These are phyloP conservation scores for Campylorhamphus procurvoides DNA, from an alignment of 2,113 vertebrate species.

Conservation along the genomic window DNA sequence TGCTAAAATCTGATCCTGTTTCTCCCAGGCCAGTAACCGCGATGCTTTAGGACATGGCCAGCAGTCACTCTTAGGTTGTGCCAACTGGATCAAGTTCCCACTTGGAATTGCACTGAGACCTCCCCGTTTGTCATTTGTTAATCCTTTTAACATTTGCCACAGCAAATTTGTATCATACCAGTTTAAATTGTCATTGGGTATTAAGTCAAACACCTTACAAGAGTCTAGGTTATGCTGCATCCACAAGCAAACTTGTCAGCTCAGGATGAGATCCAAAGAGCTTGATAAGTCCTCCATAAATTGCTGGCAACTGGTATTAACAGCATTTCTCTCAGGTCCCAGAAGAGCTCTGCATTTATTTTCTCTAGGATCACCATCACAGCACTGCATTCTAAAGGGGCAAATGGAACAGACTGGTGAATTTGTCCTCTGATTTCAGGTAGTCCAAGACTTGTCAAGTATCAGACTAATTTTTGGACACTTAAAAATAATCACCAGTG, in stretches of 20 bases:
- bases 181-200: not conserved
- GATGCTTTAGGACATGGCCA: not conserved
- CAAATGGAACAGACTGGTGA: not conserved
- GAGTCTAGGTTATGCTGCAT: not conserved
- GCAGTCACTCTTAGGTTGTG: not conserved
- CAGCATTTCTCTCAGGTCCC: not conserved
- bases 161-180: slow-evolving; percentile 6
- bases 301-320: not conserved
- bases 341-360: not conserved
- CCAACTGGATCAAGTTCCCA: not conserved
- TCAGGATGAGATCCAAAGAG: not conserved
- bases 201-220: slow-evolving; percentile 11
- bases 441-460: not conserved
- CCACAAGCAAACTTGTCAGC: not conserved
- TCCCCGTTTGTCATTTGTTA: not conserved
- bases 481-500: not conserved
- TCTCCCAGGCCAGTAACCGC: not conserved
- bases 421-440: not conserved
- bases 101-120: not conserved
- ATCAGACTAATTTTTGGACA: not conserved
- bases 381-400: not conserved
- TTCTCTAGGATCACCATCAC: not conserved
- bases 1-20: fast-evolving
- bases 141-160: slow-evolving; percentile 42
- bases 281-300: not conserved